A percentile compares a stretch with the other conserved stretches of the same genome.
phyloP scores from a whole-genome alignment of 1,140 invertebrate genomes.

The Helicoverpa armigera region DNA sequence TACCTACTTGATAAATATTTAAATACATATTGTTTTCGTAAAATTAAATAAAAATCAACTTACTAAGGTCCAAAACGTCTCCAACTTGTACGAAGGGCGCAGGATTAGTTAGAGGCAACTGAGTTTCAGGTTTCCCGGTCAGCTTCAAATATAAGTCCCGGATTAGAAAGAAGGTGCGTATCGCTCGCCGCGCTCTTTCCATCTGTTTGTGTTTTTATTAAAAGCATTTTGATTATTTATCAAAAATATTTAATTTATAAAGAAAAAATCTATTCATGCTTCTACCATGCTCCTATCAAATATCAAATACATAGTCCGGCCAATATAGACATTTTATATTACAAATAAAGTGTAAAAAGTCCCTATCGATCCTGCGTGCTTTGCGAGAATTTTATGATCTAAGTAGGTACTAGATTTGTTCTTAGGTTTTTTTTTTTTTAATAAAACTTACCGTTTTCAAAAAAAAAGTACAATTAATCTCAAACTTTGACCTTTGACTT shows the following conservation, averaged over 20 bases:
- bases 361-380: too few relatives aligned
- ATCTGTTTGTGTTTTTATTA: conserved; percentile 87
- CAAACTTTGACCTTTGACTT: too few relatives aligned
- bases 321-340: too few relatives aligned
- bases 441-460: too few relatives aligned
- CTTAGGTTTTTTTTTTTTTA: too few relatives aligned
- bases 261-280: too few relatives aligned
- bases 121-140: conserved; percentile 93
- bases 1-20: neutral
- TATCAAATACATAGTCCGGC: neutral
- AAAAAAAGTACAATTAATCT: too few relatives aligned
- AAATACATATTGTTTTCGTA: neutral
- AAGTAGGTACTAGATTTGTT: too few relatives aligned
- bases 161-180: conserved; percentile 97
- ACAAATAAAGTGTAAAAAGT: too few relatives aligned
- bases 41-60: conserved; percentile 66
- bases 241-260: too few relatives aligned
- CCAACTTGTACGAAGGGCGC: conserved; percentile 95
- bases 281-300: neutral
- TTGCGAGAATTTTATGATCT: too few relatives aligned
- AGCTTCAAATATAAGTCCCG: conserved; percentile 94
- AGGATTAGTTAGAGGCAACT: conserved; percentile 97
- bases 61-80: conserved; percentile 97
- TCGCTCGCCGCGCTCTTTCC: conserved; percentile 96
- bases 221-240: too few relatives aligned